Evolutionary conservation across 1,140 invertebrate species (phyloP).

Genomic region (Cylas formicarius): DNA sequence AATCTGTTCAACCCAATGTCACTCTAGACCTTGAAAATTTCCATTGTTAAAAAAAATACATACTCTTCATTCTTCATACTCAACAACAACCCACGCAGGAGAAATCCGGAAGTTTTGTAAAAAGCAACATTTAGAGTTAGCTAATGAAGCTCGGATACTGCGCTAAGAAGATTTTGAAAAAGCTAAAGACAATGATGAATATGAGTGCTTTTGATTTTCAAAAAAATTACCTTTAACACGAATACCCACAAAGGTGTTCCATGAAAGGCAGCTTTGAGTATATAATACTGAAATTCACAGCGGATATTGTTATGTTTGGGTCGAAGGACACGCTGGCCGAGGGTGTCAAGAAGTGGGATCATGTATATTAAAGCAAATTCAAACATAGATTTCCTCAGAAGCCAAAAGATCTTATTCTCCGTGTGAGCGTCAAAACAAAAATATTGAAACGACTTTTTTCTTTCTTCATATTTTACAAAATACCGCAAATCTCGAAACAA

Average conservation of each 20-base stretch:
- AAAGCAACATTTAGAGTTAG: no score
- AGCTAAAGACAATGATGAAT: constrained; percentile 10
- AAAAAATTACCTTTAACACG: constrained; percentile 36
- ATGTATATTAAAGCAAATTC: constrained; percentile 33
- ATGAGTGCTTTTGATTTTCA: constrained; percentile 34
- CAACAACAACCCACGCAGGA: no score
- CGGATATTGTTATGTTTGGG: constrained; percentile 28
- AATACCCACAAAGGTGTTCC: constrained; percentile 31
- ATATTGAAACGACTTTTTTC: constrained; percentile 33
- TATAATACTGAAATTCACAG: constrained; percentile 30
- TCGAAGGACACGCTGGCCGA: constrained; percentile 21
- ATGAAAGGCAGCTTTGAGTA: constrained; percentile 29
- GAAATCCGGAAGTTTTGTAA: no score
- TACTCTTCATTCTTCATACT: no score
- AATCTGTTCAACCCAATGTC: no score
- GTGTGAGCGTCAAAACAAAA: constrained; percentile 39
- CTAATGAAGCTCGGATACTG: no score
- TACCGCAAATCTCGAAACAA: constrained; percentile 27
- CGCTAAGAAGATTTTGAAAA: constrained; percentile 14
- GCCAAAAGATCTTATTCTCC: constrained; percentile 34
- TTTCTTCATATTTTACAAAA: constrained; percentile 28
- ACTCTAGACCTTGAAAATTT: no score
- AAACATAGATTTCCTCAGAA: constrained; percentile 20
- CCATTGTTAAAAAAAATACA: no score
- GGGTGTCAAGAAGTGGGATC: constrained; percentile 31